These are phyloP conservation scores for Scrobipalpa atriplicella DNA, from an alignment of 2,888 invertebrate species.

Conservation along the genomic window DNA sequence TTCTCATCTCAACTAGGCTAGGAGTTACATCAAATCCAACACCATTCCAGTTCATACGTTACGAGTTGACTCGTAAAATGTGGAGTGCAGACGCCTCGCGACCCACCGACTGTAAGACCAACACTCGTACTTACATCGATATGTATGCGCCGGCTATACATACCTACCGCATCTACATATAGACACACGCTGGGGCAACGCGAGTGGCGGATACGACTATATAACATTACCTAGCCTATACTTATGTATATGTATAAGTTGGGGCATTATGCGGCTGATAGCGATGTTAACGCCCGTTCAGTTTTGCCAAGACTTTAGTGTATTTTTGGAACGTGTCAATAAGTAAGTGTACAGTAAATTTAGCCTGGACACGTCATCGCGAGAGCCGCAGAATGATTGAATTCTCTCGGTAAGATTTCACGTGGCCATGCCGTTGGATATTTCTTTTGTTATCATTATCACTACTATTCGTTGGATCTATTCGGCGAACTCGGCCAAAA, in stretches of 20 bases:
- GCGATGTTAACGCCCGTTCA: constrained; percentile 81
- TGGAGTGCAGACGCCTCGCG: constrained; percentile 36
- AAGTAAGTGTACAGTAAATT: constrained; percentile 81
- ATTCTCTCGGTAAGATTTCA: constrained; percentile 55
- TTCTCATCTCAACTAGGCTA: neutral
- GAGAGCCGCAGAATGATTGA: constrained; percentile 67
- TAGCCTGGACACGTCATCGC: constrained; percentile 75
- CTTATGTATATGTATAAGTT: constrained; percentile 54
- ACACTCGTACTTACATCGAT: constrained; percentile 40
- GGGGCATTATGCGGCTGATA: constrained; percentile 76
- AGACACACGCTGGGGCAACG: constrained; percentile 39
- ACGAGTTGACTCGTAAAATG: constrained; percentile 39
- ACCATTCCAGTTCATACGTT: constrained; percentile 9
- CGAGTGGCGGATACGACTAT: constrained; percentile 47
- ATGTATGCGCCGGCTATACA: constrained; percentile 35
- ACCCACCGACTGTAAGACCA: constrained; percentile 45
- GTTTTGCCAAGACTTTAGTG: constrained; percentile 78
- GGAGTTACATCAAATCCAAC: constrained; percentile 1
- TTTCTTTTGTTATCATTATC: constrained; percentile 44
- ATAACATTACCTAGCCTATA: constrained; percentile 39
- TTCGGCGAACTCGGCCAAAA: no score
- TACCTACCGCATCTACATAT: constrained; percentile 38
- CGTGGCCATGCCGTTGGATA: constrained; percentile 39
- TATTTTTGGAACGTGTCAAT: constrained; percentile 83
- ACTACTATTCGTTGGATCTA: constrained; percentile 30